phyloP scores from a whole-genome alignment of 2,113 vertebrate genomes.

The Dipodomys ordii region DNA sequence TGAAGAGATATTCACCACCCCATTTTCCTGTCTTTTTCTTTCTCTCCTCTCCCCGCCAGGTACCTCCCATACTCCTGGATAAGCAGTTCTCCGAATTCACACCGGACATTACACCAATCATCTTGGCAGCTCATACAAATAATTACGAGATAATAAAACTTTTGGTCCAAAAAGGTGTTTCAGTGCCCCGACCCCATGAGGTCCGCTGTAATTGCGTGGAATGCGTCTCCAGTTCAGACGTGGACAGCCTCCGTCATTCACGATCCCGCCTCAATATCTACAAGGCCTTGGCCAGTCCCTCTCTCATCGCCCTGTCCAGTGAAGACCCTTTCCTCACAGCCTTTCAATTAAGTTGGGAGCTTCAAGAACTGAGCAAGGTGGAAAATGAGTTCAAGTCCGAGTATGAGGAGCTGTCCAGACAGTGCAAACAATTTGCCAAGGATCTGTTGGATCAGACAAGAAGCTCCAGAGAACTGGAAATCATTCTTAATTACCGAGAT shows the following conservation, averaged over 20 bases:
- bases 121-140: conserved; percentile 98
- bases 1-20: not conserved
- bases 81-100: conserved; percentile 99
- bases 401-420: conserved; percentile 95
- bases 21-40: too few species aligned
- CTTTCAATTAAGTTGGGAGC: conserved; percentile 98
- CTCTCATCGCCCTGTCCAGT: conserved; percentile 95
- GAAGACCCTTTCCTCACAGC: conserved; percentile 98
- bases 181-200: conserved; percentile 95
- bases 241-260: conserved; percentile 96
- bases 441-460: conserved; percentile 98
- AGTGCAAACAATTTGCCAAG: conserved; percentile 97
- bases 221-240: conserved; percentile 94
- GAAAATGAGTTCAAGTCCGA: conserved; percentile 99
- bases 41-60: conserved; percentile 83
- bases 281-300: conserved; percentile 95
- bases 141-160: conserved; percentile 99
- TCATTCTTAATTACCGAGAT: conserved; percentile 97
- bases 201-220: conserved; percentile 97
- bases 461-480: conserved; percentile 96
- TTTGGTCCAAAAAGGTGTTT: conserved; percentile 96
- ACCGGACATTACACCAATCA: conserved; percentile 98
- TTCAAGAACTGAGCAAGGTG: conserved; percentile 96
- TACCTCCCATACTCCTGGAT: conserved; percentile 95
- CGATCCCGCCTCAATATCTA: conserved; percentile 98